Evolutionary conservation across 64 coral and sea anemone species (phyloP), one percentile per base, ranked within the genome.

Genomic region (Anthopleura sola): DNA sequence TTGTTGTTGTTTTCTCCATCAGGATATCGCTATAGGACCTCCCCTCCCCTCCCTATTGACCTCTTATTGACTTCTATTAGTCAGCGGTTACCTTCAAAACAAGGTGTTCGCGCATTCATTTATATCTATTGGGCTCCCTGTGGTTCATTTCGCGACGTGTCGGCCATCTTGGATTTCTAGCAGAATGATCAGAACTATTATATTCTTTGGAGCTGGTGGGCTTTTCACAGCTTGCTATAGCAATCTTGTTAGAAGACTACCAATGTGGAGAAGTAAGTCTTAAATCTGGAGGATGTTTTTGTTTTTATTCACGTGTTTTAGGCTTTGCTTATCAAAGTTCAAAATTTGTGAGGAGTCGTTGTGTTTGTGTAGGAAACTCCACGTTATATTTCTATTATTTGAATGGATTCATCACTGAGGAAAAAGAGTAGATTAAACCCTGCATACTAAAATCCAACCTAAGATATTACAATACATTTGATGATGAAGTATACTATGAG

Each of bases 211-310:
- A 23, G 83, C 83, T 62, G 94, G 90, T 11, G 94, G 94, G 18
- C 84, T 96, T 32, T 96, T 96, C 78, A 92, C 94, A 39, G 90
- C 94, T 17, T 89, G 94, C 53, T 96, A 96, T 83, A 86, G 88
- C 46, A 96, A 96, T 86, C 6, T 89, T 49, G 90, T 95, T 66
- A 87, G 94, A 60, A 75, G 94, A 24, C 81, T 92, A 38, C 94
- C 94, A 29, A 89, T 92, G 94, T 92, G 90, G 90, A 95, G 94
- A 92, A 95, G 94, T 95, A 89, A 95, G 94, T 89, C 66, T 33
- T 71, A 8, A 15, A 34, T 71, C n/a, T 34, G 13, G 66, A 7
- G 6, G 9, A 10, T 26, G 2, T 34, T 71, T 62, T 33, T 32
- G 13, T 2, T 17, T 34, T 34, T 16, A 34, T 71, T 34, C 13